A percentile compares a stretch with the other conserved stretches of the same genome.
Conservation (phyloP, 2,888 invertebrate species). For the Ochropleura leucogaster region DNA sequence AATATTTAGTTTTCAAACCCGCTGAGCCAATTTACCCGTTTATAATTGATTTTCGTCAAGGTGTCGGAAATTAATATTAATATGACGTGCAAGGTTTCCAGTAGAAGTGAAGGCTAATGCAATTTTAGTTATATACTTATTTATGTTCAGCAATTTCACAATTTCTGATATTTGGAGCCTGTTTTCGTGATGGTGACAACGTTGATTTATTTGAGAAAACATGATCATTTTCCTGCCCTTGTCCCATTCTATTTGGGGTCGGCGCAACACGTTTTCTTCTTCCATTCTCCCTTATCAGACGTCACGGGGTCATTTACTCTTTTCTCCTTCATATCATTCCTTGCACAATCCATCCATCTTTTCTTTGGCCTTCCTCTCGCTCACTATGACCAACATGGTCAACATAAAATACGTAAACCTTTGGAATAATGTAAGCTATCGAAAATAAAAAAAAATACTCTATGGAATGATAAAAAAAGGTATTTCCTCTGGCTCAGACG, state of each 20-base stretch:
- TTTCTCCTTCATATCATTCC: too few relatives aligned
- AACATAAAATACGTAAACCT: neutral
- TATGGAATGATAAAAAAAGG: too few relatives aligned
- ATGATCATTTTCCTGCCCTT: too few relatives aligned
- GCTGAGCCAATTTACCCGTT: conserved; percentile 45
- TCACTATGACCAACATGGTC: neutral
- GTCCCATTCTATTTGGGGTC: too few relatives aligned
- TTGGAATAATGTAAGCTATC: too few relatives aligned
- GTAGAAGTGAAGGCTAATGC: neutral
- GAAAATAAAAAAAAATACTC: too few relatives aligned
- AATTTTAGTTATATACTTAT: conserved; percentile 15
- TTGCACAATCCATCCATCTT: too few relatives aligned
- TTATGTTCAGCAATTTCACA: neutral
- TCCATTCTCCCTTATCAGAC: too few relatives aligned
- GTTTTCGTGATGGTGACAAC: neutral
- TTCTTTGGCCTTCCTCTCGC: too few relatives aligned
- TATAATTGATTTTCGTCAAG: conserved; percentile 50
- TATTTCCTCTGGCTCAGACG: too few relatives aligned
- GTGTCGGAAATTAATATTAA: conserved; percentile 41
- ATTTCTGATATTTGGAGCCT: neutral
- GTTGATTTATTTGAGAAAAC: neutral
- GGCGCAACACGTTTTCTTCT: too few relatives aligned
- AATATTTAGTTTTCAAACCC: conserved; percentile 40
- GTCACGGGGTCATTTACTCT: too few relatives aligned
- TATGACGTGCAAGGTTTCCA: conserved; percentile 8